Base-by-base conservation (phyloP, 1,140 invertebrate species). In the Penaeus vannamei region DNA sequence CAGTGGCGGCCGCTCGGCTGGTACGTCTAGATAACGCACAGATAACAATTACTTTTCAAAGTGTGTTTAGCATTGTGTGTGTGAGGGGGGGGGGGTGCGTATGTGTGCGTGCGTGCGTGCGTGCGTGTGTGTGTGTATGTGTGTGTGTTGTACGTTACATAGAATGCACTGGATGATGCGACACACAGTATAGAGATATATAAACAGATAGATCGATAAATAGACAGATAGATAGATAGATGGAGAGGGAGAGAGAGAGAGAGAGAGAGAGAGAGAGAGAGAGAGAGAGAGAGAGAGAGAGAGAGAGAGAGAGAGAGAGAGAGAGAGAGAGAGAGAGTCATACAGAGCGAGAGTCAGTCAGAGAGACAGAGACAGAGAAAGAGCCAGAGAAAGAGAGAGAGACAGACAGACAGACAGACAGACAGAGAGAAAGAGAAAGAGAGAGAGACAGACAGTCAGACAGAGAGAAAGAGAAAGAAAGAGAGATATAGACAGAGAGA, bases 251-350 rank as follows among this genome's bases (percentile, higher is more conserved):
- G 36, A 1, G 36, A 83, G 26, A 42, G 81, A 62, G 81, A 87
- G 26, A 42, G 81, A 83, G 81, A 83, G 26, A 42, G 81, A 83
- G 81, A 83, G 26, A 42, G 81, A 79, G 76, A 79, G 12, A 81
- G 23, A 86, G 85, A 86, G 1, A 23, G 76, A 79, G 76, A 79
- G n/a, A n/a, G 17, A 72, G 20, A 66, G 64, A 42, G 36, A 42
- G 36, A 42, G 4, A 42, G 36, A n/a, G n/a, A n/a, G n/a, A n/a
- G n/a, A 42, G 36, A 42, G 4, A 42, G 36, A 42, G 36, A 42
- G 36, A 36, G 36, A 36, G 36, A 66, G 64, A 66, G 64, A 66
- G 64, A 66, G 64, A 66, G 64, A 66, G 64, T 12, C 7, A 66
- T 7, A 66, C 7, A 66, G 64, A 66, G 64, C 8, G 64, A 66